These are phyloP conservation scores for Syngnathus typhle DNA, from an alignment of 2,113 vertebrate species.

Conservation along the genomic window DNA sequence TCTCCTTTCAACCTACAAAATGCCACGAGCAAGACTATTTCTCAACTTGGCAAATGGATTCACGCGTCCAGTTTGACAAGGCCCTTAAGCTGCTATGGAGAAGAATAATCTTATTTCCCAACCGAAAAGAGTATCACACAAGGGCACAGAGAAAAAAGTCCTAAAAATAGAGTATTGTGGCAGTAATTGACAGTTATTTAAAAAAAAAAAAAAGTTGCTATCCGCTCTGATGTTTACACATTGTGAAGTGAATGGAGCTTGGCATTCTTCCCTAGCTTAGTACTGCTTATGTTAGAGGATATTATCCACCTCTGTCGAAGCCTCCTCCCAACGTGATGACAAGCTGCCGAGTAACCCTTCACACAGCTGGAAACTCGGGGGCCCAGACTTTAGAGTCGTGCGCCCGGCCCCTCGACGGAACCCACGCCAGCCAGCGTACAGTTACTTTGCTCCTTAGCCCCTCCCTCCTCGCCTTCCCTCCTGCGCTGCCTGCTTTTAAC, in stretches of 20 bases:
- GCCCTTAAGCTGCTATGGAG: slow-evolving; percentile 27
- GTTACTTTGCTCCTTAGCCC: slow-evolving; percentile 32
- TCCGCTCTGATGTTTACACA: neutral
- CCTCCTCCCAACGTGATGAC: slow-evolving; percentile 63
- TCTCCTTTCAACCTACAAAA: slow-evolving; percentile 52
- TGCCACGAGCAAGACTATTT: slow-evolving; percentile 49
- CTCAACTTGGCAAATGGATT: slow-evolving; percentile 1
- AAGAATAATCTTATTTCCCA: slow-evolving; percentile 21
- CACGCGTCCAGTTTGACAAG: slow-evolving; percentile 7
- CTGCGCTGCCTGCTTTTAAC: slow-evolving; percentile 21
- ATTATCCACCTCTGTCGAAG: slow-evolving; percentile 36
- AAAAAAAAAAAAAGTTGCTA: neutral
- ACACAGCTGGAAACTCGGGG: slow-evolving; percentile 63
- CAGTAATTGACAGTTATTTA: slow-evolving; percentile 1
- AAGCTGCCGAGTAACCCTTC: slow-evolving; percentile 57
- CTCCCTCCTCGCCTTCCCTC: slow-evolving; percentile 22
- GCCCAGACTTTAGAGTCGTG: slow-evolving; percentile 55
- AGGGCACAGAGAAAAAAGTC: neutral
- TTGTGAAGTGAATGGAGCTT: slow-evolving; percentile 1
- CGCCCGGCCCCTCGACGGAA: slow-evolving; percentile 41
- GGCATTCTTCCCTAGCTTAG: slow-evolving; percentile 10
- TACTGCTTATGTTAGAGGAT: slow-evolving; percentile 34
- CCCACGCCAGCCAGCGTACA: slow-evolving; percentile 42
- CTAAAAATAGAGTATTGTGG: neutral
- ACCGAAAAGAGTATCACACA: slow-evolving; percentile 5